Conservation (phyloP, 2,797 vertebrate species). For the Meriones psammophilus region DNA sequence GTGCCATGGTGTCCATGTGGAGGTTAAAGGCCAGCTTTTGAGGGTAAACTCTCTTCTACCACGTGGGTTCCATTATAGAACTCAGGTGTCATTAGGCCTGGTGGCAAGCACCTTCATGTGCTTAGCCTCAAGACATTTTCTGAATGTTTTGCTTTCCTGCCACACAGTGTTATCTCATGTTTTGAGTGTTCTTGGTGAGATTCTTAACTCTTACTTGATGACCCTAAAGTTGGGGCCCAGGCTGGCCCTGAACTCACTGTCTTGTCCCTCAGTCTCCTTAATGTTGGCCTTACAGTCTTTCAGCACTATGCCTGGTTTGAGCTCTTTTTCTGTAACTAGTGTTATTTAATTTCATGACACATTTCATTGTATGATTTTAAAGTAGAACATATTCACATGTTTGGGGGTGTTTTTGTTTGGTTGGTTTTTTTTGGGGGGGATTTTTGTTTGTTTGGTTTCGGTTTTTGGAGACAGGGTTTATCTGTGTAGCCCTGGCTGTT, state of each 20-base stretch:
- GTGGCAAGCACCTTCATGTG: neutral
- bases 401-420: too few relatives aligned
- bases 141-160: neutral
- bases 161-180: neutral
- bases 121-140: neutral
- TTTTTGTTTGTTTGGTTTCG: too few relatives aligned
- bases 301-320: neutral
- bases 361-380: slow-evolving; percentile 9
- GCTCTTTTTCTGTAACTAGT: neutral
- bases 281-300: neutral
- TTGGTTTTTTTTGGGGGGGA: too few relatives aligned
- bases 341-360: neutral
- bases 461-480: too few relatives aligned
- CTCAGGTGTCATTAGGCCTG: neutral
- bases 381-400: slow-evolving; percentile 10
- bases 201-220: slow-evolving; percentile 22
- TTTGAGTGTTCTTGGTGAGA: neutral
- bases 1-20: neutral
- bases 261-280: neutral
- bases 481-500: too few relatives aligned
- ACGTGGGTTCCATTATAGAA: neutral
- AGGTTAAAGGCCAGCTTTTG: neutral
- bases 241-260: neutral
- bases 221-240: neutral
- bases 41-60: neutral